Evolutionary conservation across 2,113 vertebrate genomes (phyloP), one percentile per base, ranked within the genome.

Genomic region (Orientallactaga bullata): DNA sequence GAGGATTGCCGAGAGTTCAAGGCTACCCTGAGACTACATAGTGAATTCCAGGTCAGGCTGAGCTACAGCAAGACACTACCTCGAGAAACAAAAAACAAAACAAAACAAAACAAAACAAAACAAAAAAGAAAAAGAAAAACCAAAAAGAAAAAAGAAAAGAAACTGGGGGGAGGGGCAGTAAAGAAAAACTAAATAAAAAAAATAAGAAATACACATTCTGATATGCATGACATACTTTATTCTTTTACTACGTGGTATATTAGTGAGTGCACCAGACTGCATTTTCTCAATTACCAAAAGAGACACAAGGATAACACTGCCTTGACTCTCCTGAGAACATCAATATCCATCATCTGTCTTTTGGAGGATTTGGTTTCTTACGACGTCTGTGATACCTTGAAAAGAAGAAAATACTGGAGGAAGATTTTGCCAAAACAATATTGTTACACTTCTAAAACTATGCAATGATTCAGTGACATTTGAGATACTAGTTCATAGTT

Each of bases 361-460:
- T 97, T 79, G 97, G 96, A 90, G 96, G 97, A 87, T 97, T 89
- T 82, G 39, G 30, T 32, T 97, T 97, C 82, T 37, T 96, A 89
- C 93, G 97, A 86, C 95, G 95, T 86, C 42, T 97, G 37, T 97
- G 97, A 92, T 97, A 96, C 90, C 96, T 97, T 94, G 42, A 94
- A 96, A 96, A 94, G n/a, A 96, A 92, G 47, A 95, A 96, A 95
- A 81, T 78, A 91, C 73, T 80, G 39, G 16, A 93, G 30, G 81
- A 65, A 89, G 47, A 83, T 92, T 79, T 93, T 88, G 85, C 85
- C 85, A 94, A 35, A 79, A 92, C 91, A 93, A 85, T 7, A 63
- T 55, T 84, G 87, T 65, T 87, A 39, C 18, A 92, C 16, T 79
- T 88, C 21, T 91, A 88, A 74, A 91, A 82, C 35, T 74, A 79